Conservation (phyloP, 1,140 invertebrate species). For the Cotesia typhae region DNA sequence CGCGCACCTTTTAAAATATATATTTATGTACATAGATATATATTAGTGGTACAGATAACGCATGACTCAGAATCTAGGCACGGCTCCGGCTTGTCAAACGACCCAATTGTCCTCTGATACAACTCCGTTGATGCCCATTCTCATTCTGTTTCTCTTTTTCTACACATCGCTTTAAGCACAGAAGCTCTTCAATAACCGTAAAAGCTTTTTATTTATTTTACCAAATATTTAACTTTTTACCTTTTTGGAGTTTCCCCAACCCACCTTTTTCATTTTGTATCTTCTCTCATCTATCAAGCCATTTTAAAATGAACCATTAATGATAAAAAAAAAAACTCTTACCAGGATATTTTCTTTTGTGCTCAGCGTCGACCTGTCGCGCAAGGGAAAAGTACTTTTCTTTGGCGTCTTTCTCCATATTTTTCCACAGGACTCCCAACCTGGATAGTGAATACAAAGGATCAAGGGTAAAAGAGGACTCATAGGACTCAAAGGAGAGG, state of each 20-base stretch:
- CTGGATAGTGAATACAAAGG: constrained; percentile 45
- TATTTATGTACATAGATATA: not conserved
- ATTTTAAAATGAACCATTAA: no score
- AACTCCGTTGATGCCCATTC: not conserved
- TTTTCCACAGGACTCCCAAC: constrained; percentile 69
- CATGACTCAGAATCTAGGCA: constrained; percentile 24
- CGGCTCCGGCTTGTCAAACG: constrained; percentile 21
- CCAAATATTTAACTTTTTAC: no score
- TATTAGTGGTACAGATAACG: constrained; percentile 9
- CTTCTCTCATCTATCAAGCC: no score
- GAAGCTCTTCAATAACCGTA: constrained; percentile 2
- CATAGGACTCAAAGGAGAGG: no score
- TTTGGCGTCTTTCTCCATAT: constrained; percentile 64
- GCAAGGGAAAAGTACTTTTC: constrained; percentile 70
- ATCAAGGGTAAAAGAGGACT: constrained; percentile 29
- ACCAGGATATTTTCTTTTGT: constrained; percentile 74
- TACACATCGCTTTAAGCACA: not conserved
- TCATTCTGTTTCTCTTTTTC: not conserved
- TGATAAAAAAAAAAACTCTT: constrained; percentile 29
- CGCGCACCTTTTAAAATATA: constrained; percentile 24
- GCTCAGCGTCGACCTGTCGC: constrained; percentile 69
- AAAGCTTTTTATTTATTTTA: no score
- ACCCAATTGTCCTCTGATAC: constrained; percentile 21
- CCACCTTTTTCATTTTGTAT: no score
- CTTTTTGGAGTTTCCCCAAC: no score